Conservation (phyloP, 2,888 invertebrate species). For the Dynastes maya region DNA sequence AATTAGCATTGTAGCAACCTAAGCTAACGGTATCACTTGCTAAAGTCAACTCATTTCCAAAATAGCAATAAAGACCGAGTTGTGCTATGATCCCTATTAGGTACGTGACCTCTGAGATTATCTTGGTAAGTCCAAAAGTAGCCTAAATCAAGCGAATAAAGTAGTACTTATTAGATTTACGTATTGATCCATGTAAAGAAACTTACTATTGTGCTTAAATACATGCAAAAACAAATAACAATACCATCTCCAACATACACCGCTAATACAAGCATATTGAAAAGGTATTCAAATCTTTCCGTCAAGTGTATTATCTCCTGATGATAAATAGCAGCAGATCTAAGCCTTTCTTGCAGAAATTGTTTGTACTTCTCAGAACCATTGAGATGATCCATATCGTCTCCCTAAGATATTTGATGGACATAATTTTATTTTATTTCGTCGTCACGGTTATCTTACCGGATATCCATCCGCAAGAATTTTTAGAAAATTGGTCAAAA, state of each 20-base stretch:
- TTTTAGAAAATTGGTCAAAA: not conserved
- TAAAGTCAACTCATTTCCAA: conserved; percentile 54
- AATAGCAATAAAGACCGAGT: conserved; percentile 53
- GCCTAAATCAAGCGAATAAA: not conserved
- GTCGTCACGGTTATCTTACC: not conserved
- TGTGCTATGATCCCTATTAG: conserved; percentile 29
- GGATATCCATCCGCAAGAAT: not conserved
- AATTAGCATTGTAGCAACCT: conserved; percentile 52
- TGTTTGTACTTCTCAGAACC: not conserved
- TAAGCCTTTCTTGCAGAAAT: conserved; percentile 11
- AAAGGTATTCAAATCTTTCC: conserved; percentile 51
- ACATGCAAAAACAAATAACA: conserved; percentile 33
- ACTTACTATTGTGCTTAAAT: conserved; percentile 33
- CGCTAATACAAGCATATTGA: conserved; percentile 50
- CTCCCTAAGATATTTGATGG: not conserved
- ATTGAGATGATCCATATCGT: not conserved
- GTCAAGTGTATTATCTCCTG: conserved; percentile 51
- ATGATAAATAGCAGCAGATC: conserved; percentile 50
- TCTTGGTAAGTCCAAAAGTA: not conserved
- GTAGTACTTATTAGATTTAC: not conserved
- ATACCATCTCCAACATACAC: conserved; percentile 24
- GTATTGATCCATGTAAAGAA: not conserved
- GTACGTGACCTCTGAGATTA: conserved; percentile 13
- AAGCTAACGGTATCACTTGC: conserved; percentile 50
- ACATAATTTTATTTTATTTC: not conserved